Conservation (phyloP, 2,113 vertebrate genomes). For the Caloenas nicobarica region DNA sequence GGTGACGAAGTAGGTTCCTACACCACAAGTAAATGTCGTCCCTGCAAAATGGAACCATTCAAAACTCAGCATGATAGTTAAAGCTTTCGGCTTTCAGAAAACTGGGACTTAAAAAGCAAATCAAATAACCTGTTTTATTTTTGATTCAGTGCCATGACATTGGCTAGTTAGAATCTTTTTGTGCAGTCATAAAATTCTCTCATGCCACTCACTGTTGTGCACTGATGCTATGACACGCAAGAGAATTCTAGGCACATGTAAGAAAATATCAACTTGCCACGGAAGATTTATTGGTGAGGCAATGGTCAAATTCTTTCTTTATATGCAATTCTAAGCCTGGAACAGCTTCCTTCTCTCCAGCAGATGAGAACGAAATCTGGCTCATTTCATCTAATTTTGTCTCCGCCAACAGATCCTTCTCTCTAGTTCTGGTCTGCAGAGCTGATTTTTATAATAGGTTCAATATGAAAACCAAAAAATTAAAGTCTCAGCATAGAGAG, state of each 20-base stretch:
- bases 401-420: constrained; percentile 58
- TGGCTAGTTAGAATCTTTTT: neutral
- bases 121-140: constrained; percentile 15
- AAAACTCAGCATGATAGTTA: constrained; percentile 8
- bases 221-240: neutral
- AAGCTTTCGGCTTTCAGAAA: constrained; percentile 3
- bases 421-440: constrained; percentile 43
- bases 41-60: constrained; percentile 15
- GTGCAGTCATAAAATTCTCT: neutral
- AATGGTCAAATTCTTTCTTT: neutral
- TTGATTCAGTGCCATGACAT: neutral
- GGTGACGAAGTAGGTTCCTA: neutral
- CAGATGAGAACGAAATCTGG: constrained; percentile 58
- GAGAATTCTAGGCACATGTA: neutral
- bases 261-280: neutral
- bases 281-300: constrained; percentile 1
- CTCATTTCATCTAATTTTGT: constrained; percentile 63
- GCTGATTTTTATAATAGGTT: constrained; percentile 39
- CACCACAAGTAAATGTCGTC: neutral
- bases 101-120: constrained; percentile 7
- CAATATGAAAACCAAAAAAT: neutral
- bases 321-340: constrained; percentile 9
- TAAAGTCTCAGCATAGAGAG: neutral
- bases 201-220: neutral
- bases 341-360: constrained; percentile 46